Base-by-base conservation (phyloP, 1,140 invertebrate genomes). In the Hermetia illucens region DNA sequence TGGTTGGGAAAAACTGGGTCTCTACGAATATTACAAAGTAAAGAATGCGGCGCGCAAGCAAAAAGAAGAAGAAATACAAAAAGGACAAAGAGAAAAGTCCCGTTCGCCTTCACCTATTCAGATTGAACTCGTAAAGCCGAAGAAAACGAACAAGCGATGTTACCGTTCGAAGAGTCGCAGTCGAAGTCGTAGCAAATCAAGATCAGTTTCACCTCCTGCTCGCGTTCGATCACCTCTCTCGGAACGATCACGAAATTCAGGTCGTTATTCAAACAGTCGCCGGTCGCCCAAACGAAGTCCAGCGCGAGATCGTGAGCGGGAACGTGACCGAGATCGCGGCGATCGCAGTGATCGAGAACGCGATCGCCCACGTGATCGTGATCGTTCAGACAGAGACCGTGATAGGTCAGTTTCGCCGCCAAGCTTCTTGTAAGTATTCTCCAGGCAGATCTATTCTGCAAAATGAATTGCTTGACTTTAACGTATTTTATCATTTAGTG, bases 1-100 rank as follows among this genome's bases (percentile, higher is more conserved):
- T 58, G 93, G 94, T 27, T 97, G 93, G 93, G 93, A 97, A 58
- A 92, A 94, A 62, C 66, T 96, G 50, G 91, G 89, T 40, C 66
- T 98, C 16, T 96, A 95, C 62, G 93, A 97, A 66, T 98, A 94
- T 64, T 97, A 90, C 62, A 91, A 90, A 67, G 86, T 90, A 1
- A 98, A 97, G 64, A 88, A 90, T 64, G 69, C 75, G 32, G 88
- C 90, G 1, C 75, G 80, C 42, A 90, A 89, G 55, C 74, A 82
- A 46, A 93, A 91, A 62, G 87, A 93, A 52, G 82, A 91, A 33
- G 81, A 82, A 32, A 79, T 90, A 34, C 63, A 63, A 9, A 66
- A 65, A 17, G 85, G 85, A 20, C 48, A 72, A 13, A 63, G 85
- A 41, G 68, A 75, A 39, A 75, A 71, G 49, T 84, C 83, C 1